Percentiles rank a stretch among this genome's conserved stretches.
Conservation (phyloP, 1,140 invertebrate genomes). For the Mactra quadrangularis region DNA sequence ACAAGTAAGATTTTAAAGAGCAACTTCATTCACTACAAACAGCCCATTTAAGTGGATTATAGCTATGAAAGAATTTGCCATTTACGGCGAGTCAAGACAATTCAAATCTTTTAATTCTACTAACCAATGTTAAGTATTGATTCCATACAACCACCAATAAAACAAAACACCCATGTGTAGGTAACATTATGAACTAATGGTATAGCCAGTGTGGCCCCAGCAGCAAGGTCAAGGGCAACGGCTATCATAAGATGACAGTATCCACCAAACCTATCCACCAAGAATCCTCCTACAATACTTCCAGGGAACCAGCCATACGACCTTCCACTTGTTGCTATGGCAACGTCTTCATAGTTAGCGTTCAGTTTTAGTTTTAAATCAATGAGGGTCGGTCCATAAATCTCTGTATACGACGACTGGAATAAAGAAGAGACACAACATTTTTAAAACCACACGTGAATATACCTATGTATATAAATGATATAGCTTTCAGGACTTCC, state of each 20-base stretch:
- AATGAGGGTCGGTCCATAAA: slow-evolving; percentile 67
- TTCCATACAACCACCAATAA: slow-evolving; percentile 67
- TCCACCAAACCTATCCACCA: slow-evolving; percentile 61
- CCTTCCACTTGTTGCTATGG: slow-evolving; percentile 63
- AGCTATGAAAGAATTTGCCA: too few relatives aligned
- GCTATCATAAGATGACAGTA: slow-evolving; percentile 70
- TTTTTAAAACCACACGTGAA: too few relatives aligned
- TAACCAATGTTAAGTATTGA: slow-evolving; percentile 69
- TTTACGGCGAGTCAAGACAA: too few relatives aligned
- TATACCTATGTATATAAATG: too few relatives aligned
- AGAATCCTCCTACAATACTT: slow-evolving; percentile 53
- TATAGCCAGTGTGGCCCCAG: slow-evolving; percentile 50
- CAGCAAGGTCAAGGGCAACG: slow-evolving; percentile 50
- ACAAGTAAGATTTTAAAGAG: too few relatives aligned
- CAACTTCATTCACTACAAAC: too few relatives aligned
- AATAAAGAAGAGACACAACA: too few relatives aligned
- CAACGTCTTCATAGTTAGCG: slow-evolving; percentile 61
- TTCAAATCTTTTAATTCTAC: not conserved
- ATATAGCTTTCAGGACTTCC: too few relatives aligned
- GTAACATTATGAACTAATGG: slow-evolving; percentile 48
- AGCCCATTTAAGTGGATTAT: too few relatives aligned
- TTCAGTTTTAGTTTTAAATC: slow-evolving; percentile 62
- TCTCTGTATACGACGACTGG: slow-evolving; percentile 67
- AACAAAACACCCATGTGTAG: slow-evolving; percentile 62
- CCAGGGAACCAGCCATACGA: slow-evolving; percentile 67